Conservation (phyloP, 2,888 invertebrate species). For the Idaea dimidiata region DNA sequence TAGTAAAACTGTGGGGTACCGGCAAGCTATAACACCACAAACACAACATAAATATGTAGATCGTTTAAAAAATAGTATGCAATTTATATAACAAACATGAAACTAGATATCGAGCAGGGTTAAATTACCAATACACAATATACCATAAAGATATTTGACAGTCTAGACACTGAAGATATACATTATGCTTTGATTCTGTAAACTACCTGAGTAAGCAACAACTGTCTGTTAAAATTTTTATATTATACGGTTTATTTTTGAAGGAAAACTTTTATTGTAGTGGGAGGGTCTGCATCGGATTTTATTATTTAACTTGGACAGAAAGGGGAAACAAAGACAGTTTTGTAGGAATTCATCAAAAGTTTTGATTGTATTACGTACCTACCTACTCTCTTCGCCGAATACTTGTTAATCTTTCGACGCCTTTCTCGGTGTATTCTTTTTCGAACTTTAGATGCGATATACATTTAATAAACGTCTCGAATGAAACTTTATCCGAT, state of each 20-base stretch:
- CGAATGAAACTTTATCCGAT: slow-evolving; percentile 2
- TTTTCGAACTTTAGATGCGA: slow-evolving; percentile 38
- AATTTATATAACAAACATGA: too few relatives aligned
- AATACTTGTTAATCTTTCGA: slow-evolving; percentile 65
- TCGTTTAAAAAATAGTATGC: too few relatives aligned
- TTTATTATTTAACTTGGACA: slow-evolving; percentile 70
- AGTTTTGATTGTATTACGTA: slow-evolving; percentile 77
- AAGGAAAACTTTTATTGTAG: slow-evolving; percentile 47
- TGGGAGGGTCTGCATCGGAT: slow-evolving; percentile 52
- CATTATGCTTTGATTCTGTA: slow-evolving; percentile 16
- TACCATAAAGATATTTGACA: slow-evolving; percentile 11
- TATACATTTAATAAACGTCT: slow-evolving; percentile 34
- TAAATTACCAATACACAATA: background rate
- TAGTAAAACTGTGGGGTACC: too few relatives aligned
- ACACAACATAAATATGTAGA: too few relatives aligned
- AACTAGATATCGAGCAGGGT: too few relatives aligned
- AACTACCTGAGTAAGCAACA: slow-evolving; percentile 19
- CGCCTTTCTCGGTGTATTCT: slow-evolving; percentile 44
- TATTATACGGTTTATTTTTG: slow-evolving; percentile 37
- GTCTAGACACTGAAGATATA: slow-evolving; percentile 26
- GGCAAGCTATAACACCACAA: too few relatives aligned
- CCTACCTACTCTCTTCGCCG: slow-evolving; percentile 59
- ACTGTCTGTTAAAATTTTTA: slow-evolving; percentile 19
- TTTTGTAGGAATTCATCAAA: slow-evolving; percentile 76
- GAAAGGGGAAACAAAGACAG: slow-evolving; percentile 73